phyloP scores from a whole-genome alignment of 2,113 vertebrate species.

The Oncorhynchus kisutch region DNA sequence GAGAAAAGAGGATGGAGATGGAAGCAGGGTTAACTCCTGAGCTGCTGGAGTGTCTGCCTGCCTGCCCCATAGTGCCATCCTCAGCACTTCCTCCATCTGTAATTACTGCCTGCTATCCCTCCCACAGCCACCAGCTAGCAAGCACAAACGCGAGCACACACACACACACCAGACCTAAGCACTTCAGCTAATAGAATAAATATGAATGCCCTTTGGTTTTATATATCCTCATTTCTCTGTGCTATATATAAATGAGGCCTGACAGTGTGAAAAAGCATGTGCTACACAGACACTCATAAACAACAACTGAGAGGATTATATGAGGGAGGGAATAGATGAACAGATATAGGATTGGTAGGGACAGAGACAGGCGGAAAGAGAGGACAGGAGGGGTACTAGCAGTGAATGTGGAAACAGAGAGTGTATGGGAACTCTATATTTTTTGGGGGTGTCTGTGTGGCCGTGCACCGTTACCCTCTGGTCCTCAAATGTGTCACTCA shows the following conservation, averaged over 20 bases:
- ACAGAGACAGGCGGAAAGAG: background rate
- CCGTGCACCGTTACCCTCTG: too few relatives aligned
- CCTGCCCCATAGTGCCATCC: slow-evolving; percentile 75
- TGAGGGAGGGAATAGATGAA: background rate
- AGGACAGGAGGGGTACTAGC: too few relatives aligned
- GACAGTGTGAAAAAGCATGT: slow-evolving; percentile 74
- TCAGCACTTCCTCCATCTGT: slow-evolving; percentile 90
- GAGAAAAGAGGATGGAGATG: background rate
- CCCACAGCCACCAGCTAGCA: slow-evolving; percentile 70
- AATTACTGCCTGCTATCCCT: slow-evolving; percentile 95
- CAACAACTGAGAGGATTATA: slow-evolving; percentile 25
- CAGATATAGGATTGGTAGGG: too few relatives aligned
- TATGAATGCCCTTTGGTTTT: slow-evolving; percentile 87
- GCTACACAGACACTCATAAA: slow-evolving; percentile 60
- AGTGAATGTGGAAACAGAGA: too few relatives aligned
- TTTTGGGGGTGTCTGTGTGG: too few relatives aligned
- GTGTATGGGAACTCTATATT: too few relatives aligned
- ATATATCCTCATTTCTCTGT: slow-evolving; percentile 79
- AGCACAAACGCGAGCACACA: slow-evolving; percentile 47
- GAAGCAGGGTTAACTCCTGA: slow-evolving; percentile 72
- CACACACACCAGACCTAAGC: slow-evolving; percentile 86
- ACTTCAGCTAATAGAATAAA: slow-evolving; percentile 92
- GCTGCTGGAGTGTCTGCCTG: slow-evolving; percentile 66
- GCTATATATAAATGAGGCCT: slow-evolving; percentile 77
- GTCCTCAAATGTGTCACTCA: too few relatives aligned